Evolutionary conservation across 1,140 invertebrate genomes (phyloP).

Genomic region (Aphelinus certus): DNA sequence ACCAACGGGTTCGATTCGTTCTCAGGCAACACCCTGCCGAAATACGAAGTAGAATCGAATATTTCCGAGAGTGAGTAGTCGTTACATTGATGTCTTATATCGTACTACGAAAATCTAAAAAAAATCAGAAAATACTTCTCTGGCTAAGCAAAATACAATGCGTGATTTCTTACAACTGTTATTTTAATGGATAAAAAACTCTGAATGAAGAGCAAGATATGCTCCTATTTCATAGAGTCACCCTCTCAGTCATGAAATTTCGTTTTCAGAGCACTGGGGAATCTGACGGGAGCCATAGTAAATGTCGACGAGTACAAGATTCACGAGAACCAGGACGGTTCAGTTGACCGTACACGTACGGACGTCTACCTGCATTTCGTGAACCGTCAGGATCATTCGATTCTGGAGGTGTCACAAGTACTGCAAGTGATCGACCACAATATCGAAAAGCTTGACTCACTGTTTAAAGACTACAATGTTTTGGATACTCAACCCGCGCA

Average conservation of each 20-base stretch:
- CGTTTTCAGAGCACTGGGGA: slow-evolving; percentile 73
- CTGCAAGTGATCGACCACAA: slow-evolving; percentile 89
- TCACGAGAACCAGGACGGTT: slow-evolving; percentile 91
- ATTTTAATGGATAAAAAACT: too few species aligned
- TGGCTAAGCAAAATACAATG: background rate
- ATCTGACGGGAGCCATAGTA: slow-evolving; percentile 89
- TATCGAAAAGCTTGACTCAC: slow-evolving; percentile 84
- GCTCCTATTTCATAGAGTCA: too few species aligned
- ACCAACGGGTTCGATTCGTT: slow-evolving; percentile 92
- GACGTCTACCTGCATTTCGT: slow-evolving; percentile 95
- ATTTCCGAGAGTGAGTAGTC: slow-evolving; percentile 76
- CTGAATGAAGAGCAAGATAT: too few species aligned
- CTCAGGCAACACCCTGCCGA: slow-evolving; percentile 89
- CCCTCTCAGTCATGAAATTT: background rate
- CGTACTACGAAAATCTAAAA: background rate
- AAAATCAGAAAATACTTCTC: background rate
- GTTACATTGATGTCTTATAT: background rate
- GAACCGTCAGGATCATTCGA: slow-evolving; percentile 87
- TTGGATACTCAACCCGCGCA: slow-evolving; percentile 87
- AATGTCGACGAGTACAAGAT: slow-evolving; percentile 93
- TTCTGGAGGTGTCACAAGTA: slow-evolving; percentile 87
- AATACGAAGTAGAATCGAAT: slow-evolving; percentile 79
- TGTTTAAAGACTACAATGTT: slow-evolving; percentile 94
- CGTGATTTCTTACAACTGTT: too few species aligned
- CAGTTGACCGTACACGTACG: slow-evolving; percentile 92